Conservation (phyloP, 2,113 vertebrate genomes). For the Cheilinus undulatus region DNA sequence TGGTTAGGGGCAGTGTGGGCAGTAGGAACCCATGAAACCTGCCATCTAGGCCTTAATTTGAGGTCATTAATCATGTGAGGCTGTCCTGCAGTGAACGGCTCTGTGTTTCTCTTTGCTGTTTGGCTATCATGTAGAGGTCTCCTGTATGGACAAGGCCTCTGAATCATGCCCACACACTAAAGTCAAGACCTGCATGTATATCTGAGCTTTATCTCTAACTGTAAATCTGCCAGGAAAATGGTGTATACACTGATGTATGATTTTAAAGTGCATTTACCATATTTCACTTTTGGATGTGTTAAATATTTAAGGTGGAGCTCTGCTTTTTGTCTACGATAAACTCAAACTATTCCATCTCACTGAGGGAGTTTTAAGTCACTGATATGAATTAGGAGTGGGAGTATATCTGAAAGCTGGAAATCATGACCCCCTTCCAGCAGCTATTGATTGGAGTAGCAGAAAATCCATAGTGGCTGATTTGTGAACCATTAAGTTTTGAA, state of each 20-base stretch:
- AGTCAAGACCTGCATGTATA: slow-evolving; percentile 8
- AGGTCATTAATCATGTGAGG: slow-evolving; percentile 84
- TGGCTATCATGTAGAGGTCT: slow-evolving; percentile 64
- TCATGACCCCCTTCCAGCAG: slow-evolving; percentile 85
- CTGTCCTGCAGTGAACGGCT: slow-evolving; percentile 77
- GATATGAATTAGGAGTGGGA: slow-evolving; percentile 85
- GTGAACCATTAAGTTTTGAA: slow-evolving; percentile 90
- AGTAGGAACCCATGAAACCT: slow-evolving; percentile 78
- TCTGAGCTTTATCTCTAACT: background rate
- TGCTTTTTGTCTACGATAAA: slow-evolving; percentile 35
- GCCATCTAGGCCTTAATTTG: slow-evolving; percentile 81
- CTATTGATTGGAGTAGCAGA: slow-evolving; percentile 85
- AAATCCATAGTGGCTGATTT: slow-evolving; percentile 93
- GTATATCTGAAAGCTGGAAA: slow-evolving; percentile 87
- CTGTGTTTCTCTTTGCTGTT: slow-evolving; percentile 76
- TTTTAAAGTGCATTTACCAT: background rate
- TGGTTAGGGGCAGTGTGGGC: slow-evolving; percentile 59
- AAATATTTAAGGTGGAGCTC: background rate
- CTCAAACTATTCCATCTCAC: slow-evolving; percentile 52
- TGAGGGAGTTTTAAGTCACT: slow-evolving; percentile 73
- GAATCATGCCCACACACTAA: slow-evolving; percentile 33
- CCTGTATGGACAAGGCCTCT: slow-evolving; percentile 17
- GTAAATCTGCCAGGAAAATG: background rate
- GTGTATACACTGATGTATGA: background rate
- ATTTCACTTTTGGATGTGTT: background rate